Evolutionary conservation across 2,797 vertebrate species (phyloP).

Genomic region (Anguilla pacifica): DNA sequence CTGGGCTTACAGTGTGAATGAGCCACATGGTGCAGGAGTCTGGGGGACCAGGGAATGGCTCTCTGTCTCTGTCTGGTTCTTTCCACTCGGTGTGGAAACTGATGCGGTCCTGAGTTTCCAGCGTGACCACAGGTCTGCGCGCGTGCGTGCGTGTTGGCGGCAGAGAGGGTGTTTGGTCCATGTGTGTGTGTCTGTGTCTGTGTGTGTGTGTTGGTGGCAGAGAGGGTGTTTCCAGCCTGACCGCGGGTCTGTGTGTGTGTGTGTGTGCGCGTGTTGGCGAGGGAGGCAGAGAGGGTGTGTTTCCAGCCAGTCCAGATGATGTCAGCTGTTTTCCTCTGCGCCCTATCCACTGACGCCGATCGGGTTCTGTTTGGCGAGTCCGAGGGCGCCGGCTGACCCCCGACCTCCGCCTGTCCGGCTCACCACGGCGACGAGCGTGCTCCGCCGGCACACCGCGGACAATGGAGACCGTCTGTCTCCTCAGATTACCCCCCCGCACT

Average conservation of each 20-base stretch:
- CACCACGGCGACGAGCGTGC: background rate
- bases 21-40: background rate
- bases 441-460: background rate
- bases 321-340: conserved; percentile 12
- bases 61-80: background rate
- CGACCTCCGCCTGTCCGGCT: background rate
- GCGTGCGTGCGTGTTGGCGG: no score
- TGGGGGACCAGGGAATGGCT: background rate
- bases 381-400: background rate
- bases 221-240: background rate
- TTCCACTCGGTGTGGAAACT: background rate
- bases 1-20: background rate
- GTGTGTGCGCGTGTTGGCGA: background rate
- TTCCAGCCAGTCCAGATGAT: background rate
- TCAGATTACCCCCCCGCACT: background rate
- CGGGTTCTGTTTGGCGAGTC: background rate
- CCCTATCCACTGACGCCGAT: conserved; percentile 20
- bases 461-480: background rate
- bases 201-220: no score
- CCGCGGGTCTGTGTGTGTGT: background rate
- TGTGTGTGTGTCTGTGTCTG: no score
- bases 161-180: no score
- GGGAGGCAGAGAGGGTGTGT: background rate
- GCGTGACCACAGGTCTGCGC: background rate
- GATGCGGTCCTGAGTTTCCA: conserved; percentile 4